Conservation (phyloP, 1,140 invertebrate genomes). For the Scaptomyza montana region DNA sequence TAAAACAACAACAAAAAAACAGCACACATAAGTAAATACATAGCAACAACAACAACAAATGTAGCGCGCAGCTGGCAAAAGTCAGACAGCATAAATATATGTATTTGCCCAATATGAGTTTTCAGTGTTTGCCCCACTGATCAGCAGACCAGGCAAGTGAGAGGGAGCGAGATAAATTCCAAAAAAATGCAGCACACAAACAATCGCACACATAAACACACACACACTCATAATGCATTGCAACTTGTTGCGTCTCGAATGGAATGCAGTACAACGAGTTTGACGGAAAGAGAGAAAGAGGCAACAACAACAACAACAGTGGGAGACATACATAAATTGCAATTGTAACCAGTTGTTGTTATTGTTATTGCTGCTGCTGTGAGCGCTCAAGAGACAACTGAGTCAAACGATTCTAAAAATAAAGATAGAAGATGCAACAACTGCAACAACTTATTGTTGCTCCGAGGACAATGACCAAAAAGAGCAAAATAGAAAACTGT, state of each 20-base stretch:
- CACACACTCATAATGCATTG: constrained; percentile 23
- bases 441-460: constrained; percentile 33
- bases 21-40: constrained; percentile 58
- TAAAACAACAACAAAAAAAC: constrained; percentile 38
- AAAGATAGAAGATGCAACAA: constrained; percentile 46
- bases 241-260: constrained; percentile 64
- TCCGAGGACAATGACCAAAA: constrained; percentile 65
- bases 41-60: constrained; percentile 33
- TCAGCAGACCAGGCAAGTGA: constrained; percentile 8
- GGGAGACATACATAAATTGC: constrained; percentile 43
- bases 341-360: constrained; percentile 45
- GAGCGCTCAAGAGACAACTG: constrained; percentile 9
- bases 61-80: constrained; percentile 51
- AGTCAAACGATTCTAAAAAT: constrained; percentile 60
- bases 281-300: constrained; percentile 26
- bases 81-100: constrained; percentile 35
- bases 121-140: constrained; percentile 47
- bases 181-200: constrained; percentile 35
- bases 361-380: constrained; percentile 27
- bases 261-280: constrained; percentile 75
- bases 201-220: constrained; percentile 1
- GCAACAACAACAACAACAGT: constrained; percentile 28
- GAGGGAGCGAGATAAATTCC: constrained; percentile 25
- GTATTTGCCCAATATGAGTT: constrained; percentile 43
- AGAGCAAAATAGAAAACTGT: constrained; percentile 57